Base-by-base conservation (phyloP, 2,888 invertebrate species). In the Nomada ferruginata region DNA sequence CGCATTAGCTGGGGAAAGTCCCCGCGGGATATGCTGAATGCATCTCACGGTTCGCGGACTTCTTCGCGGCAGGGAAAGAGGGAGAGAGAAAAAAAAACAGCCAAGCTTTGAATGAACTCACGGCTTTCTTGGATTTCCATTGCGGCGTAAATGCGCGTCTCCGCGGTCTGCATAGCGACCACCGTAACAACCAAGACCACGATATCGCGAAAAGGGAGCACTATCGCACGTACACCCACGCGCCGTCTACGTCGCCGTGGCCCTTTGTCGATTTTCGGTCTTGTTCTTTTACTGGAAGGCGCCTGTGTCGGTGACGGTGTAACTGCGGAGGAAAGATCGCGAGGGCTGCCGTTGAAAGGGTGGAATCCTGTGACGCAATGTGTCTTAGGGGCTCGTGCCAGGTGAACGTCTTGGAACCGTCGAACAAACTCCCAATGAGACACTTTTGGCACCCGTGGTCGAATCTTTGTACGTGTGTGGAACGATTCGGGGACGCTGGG, bases 1-100 rank as follows among this genome's bases (percentile, higher is more conserved):
- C 83, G 88, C 87, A 89, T 90, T 90, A 90, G 85, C 79, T 77
- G 75, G 79, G 78, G 82, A 85, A 87, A 85, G 85, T 85, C 85
- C 79, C 82, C 77, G 74, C 83, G 88, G 85, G 81, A 88, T 84
- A 84, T 79, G 85, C 81, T 87, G 89, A 89, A 90, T 87, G 84
- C 89, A 76, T 90, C 85, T 85, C 84, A 88, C 79, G 86, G 81
- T 81, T 85, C 82, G 87, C 78, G 83, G 85, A 85, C 83, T 83
- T 85, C 84, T 83, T 64, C 74, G 75, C 60, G 76, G 71, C 72
- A 74, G 74, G 60, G 69, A 76, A 77, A 69, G 61, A 42, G 69
- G n/a, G 64, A 23, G 64, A 47, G 66, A 55, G 74, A 59, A 60
- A 59, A 7, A 81, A 86, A 83, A 79, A 73, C 82, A 75, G 70